Base-by-base conservation (phyloP, 2,888 invertebrate species). In the Hemaris fuciformis region DNA sequence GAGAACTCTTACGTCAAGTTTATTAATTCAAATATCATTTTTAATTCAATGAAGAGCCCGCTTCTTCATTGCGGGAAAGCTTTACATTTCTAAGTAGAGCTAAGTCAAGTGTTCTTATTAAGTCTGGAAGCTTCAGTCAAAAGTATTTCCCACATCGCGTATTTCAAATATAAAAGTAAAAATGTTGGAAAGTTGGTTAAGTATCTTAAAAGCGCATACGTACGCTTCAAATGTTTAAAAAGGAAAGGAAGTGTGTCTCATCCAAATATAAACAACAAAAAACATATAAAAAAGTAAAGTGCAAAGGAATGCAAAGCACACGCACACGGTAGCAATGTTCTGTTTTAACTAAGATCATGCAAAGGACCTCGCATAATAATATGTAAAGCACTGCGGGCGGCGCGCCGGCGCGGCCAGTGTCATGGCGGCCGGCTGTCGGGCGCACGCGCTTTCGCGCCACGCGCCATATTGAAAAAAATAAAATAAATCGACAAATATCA, bases 371-470 rank as follows among this genome's bases (percentile, higher is more conserved):
- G 78, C 80, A 84, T 84, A 83, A 83, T 82, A 84, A 84, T 84
- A 80, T 82, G 83, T 59, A 56, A 60, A 60, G 53, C 53, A 43
- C 31, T 23, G 15, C 78, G 75, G 79, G 66, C 64, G 64, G 68
- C 71, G 73, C 69, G 73, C 73, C 70, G 73, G 57, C 65, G 64
- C 65, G 65, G 62, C 66, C 88, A 91, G 91, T 91, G 86, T 84
- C 83, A 91, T 90, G 91, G 89, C 90, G 87, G 74, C 80, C 80
- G 84, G 73, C 79, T 69, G 79, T 65, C 77, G 72, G 77, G 77
- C 87, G 84, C 79, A 79, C 86, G 90, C 84, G 87, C 86, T 79
- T 73, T 75, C 73, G 77, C 79, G 77, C 73, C 74, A 64, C 70
- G 75, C 79, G 74, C 76, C 77, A 69, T 77, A 60, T 70, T 74